These are phyloP conservation scores for Periparus ater DNA, from an alignment of 2,797 vertebrate species.

Conservation along the genomic window DNA sequence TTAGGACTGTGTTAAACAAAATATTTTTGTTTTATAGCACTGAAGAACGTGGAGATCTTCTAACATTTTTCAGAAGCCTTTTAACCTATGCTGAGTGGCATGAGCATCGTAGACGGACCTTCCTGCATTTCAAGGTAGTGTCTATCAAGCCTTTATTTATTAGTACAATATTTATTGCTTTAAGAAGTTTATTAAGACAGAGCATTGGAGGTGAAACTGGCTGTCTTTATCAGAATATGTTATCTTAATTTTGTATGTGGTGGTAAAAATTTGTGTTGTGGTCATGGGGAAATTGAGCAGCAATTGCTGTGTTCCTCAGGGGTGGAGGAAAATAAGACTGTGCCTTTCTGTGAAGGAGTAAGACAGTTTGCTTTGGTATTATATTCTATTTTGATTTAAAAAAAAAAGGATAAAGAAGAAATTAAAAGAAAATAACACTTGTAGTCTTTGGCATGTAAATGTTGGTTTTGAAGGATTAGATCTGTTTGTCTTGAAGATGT, in stretches of 20 bases:
- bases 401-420: neutral
- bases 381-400: neutral
- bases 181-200: neutral
- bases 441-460: neutral
- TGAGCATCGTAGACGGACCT: conserved; percentile 81
- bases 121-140: conserved; percentile 89
- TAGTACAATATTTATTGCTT: neutral
- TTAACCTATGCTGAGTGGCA: conserved; percentile 81
- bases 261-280: neutral
- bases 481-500: neutral
- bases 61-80: conserved; percentile 86
- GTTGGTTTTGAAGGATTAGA: neutral
- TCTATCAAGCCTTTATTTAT: neutral
- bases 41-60: conserved; percentile 81
- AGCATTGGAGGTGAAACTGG: neutral
- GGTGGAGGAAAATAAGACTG: neutral
- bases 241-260: neutral
- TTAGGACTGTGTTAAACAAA: neutral
- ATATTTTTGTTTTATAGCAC: conserved; percentile 69
- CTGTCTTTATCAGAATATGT: neutral
- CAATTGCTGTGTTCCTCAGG: neutral
- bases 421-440: neutral
- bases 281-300: neutral
- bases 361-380: neutral
- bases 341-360: neutral